Evolutionary conservation across 2,888 invertebrate species (phyloP).

Genomic region (Lacanobia oleracea): DNA sequence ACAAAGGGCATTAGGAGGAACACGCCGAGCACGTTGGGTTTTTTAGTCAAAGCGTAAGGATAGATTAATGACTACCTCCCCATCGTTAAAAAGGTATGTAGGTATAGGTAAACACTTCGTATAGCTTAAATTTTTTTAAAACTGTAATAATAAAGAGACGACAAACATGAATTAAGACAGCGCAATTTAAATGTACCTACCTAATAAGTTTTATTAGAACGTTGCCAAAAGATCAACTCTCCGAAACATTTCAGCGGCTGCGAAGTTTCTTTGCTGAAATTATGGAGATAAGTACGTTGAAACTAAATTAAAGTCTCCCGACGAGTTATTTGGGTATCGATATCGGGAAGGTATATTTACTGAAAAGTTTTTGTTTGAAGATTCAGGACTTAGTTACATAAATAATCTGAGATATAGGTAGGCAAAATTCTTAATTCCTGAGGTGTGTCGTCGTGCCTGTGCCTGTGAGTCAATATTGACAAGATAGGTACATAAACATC

Average conservation of each 20-base stretch:
- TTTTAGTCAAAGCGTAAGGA: too few species aligned
- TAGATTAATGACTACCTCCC: too few species aligned
- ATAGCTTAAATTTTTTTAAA: neutral
- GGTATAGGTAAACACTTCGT: too few species aligned
- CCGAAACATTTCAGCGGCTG: neutral
- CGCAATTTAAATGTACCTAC: slow-evolving; percentile 7
- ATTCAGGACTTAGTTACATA: neutral
- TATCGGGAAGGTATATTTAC: too few species aligned
- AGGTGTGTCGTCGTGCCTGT: too few species aligned
- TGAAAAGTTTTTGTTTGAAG: neutral
- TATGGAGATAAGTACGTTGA: slow-evolving; percentile 11
- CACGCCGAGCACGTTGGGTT: too few species aligned
- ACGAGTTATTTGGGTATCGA: neutral
- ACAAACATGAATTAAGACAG: neutral
- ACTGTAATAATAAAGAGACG: neutral
- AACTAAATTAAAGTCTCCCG: slow-evolving; percentile 19
- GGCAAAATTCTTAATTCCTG: too few species aligned
- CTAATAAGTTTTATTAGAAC: slow-evolving; percentile 19
- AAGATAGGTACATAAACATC: too few species aligned
- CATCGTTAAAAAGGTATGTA: too few species aligned
- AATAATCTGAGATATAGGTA: too few species aligned
- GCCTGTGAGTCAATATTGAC: too few species aligned
- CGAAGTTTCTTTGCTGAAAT: slow-evolving; percentile 15
- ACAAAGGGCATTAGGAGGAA: too few species aligned
- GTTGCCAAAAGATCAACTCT: slow-evolving; percentile 2